phyloP scores from a whole-genome alignment of 2,888 invertebrate species.

The Pyralis farinalis region DNA sequence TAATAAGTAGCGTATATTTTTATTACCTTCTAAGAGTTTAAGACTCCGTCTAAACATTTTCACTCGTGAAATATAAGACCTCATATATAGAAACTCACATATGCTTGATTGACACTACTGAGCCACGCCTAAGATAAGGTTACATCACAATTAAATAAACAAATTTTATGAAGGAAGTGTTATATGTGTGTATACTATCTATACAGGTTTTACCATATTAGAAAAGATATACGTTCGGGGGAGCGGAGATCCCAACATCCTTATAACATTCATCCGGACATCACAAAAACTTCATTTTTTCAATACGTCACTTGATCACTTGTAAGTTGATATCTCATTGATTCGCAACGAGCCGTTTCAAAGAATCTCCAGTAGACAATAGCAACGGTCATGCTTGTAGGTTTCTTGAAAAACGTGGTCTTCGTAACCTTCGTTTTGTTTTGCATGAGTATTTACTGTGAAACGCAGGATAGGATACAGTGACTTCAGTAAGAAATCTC shows the following conservation, averaged over 20 bases:
- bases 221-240: too few species aligned
- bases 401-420: constrained; percentile 33
- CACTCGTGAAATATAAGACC: too few species aligned
- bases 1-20: too few species aligned
- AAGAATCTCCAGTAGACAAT: constrained; percentile 43
- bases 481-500: not conserved
- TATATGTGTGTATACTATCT: too few species aligned
- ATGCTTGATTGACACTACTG: too few species aligned
- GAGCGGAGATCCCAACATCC: not conserved
- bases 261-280: constrained; percentile 5
- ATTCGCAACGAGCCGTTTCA: constrained; percentile 45
- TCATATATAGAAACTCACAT: too few species aligned
- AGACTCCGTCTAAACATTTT: too few species aligned
- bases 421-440: constrained; percentile 13
- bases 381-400: constrained; percentile 31
- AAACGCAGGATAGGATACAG: not conserved
- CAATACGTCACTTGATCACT: constrained; percentile 22
- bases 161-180: too few species aligned
- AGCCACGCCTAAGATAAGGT: too few species aligned
- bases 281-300: constrained; percentile 11
- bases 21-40: too few species aligned
- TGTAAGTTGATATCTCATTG: constrained; percentile 41
- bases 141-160: too few species aligned
- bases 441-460: not conserved
- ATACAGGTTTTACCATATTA: too few species aligned